Conservation (phyloP, 2,888 invertebrate species). For the Patella ulyssiponensis region DNA sequence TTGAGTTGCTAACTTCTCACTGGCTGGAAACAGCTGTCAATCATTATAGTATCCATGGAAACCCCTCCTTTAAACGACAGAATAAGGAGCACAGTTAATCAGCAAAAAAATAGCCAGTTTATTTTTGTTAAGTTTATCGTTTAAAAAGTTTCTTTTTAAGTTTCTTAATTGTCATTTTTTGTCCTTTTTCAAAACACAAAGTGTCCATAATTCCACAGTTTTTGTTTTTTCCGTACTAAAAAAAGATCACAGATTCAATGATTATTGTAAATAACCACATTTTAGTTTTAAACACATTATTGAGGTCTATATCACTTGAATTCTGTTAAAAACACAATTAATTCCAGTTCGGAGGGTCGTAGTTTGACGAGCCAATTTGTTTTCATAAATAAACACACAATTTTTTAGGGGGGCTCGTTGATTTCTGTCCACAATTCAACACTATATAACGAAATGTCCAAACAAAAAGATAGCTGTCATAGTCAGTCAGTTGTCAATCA, state of each 20-base stretch:
- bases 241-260: background rate
- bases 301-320: constrained; percentile 4
- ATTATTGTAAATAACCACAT: no score
- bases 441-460: no score
- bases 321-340: background rate
- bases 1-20: background rate
- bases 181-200: constrained; percentile 7
- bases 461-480: no score
- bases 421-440: no score
- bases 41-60: background rate
- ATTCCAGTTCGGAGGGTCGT: background rate
- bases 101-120: background rate
- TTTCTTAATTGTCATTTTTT: background rate
- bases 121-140: background rate
- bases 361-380: background rate
- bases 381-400: background rate
- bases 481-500: no score
- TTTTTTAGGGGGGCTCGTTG: no score
- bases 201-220: constrained; percentile 12
- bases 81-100: background rate
- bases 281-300: background rate
- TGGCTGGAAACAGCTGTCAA: background rate
- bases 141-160: constrained; percentile 4
- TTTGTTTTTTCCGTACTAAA: background rate
- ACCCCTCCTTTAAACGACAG: background rate